A percentile compares a stretch with the other conserved stretches of the same genome.
phyloP scores from a whole-genome alignment of 2,113 vertebrate genomes.

The Mormyrus lacerda region DNA sequence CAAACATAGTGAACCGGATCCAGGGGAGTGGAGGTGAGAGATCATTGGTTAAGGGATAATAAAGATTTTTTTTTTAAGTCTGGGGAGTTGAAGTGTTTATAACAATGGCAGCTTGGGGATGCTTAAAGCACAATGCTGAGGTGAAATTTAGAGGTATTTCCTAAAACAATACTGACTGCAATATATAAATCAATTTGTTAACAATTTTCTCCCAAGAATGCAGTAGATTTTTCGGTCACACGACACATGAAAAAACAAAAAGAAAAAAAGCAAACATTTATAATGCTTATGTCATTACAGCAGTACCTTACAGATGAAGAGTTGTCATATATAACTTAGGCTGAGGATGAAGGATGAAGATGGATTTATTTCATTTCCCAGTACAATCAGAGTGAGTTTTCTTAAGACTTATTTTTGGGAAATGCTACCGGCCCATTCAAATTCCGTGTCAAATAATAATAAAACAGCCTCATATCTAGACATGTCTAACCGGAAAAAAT shows the following conservation, averaged over 20 bases:
- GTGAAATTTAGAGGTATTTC: background rate
- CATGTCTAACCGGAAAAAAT: no score
- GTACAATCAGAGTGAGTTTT: no score
- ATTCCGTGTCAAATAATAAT: no score
- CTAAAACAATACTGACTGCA: background rate
- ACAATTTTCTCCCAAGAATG: background rate
- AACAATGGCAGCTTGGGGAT: background rate
- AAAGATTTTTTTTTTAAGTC: background rate
- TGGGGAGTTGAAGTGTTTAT: background rate
- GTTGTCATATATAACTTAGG: no score
- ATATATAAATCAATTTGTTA: background rate
- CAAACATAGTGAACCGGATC: background rate
- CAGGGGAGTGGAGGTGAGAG: background rate
- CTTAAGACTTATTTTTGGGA: no score
- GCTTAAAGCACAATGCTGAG: background rate
- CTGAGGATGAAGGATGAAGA: no score
- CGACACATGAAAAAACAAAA: background rate
- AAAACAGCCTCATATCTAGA: no score
- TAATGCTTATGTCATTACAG: no score
- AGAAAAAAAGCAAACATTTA: background rate
- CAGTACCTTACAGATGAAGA: no score
- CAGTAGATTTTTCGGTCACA: background rate
- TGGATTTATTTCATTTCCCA: no score
- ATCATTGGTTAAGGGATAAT: background rate
- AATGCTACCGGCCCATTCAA: no score